Evolutionary conservation across 2,888 invertebrate species (phyloP), one percentile per base, ranked within the genome.

Genomic region (Muscina levida): DNA sequence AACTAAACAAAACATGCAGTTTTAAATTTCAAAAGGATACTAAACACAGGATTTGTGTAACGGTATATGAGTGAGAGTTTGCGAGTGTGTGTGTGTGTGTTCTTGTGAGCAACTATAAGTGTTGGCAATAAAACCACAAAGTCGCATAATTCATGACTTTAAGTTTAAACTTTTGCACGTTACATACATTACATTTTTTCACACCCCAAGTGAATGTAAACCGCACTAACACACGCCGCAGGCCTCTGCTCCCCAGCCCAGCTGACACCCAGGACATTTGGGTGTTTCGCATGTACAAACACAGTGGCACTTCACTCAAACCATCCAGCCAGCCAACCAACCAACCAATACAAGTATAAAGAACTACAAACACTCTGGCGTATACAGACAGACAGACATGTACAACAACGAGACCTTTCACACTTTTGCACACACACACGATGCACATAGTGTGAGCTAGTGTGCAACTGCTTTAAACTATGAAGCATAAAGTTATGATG

Each of bases 41-140:
- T 42, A 42, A 62, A 51, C 17, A 19, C 62, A 62, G 62, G 62
- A 62, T 42, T 42, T 62, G 42, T 15, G 31, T 22, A 22, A 56
- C 13, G 26, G 26, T 13, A 26, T 8, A 10, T 6, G 51, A 2
- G 15, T 8, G 57, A 57, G 57, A 11, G 31, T n/a, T 8, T 5
- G 51, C 24, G n/a, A n/a, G 56, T 56, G 11, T 56, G 26, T 56
- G 24, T 8, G n/a, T 24, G 1, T 11, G 22, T 51, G 56, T 24
- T 11, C 17, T 1, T 1, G 17, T 56, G 24, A n/a, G n/a, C n/a
- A n/a, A n/a, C n/a, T 26, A 1, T 42, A 10, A 11, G 62, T 77
- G 80, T 74, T 74, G 77, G 81, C 71, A 72, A 81, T 81, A 81
- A 74, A 81, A 81, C 81, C 81, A 77, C 81, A 81, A 81, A 81